Base-by-base conservation (phyloP, 2,888 invertebrate genomes). In the Eristalis arbustorum region DNA sequence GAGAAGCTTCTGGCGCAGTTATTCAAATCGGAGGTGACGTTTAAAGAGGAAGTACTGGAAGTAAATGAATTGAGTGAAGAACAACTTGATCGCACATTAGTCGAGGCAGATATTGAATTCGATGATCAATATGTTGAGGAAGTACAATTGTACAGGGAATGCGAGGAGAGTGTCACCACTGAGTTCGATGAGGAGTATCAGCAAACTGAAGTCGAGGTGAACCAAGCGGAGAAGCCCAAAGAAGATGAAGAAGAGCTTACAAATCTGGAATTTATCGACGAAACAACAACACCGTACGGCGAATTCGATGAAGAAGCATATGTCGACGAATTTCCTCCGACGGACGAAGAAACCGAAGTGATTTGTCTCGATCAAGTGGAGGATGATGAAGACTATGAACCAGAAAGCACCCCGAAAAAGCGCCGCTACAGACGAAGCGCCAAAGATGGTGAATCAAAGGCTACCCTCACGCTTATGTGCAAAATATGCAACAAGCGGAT, bases 401-500 rank as follows among this genome's bases (percentile, higher is more conserved):
- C 28, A 13, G 83, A 72, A 28, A 49, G 11, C 0, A 37, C 23
- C 4, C 71, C 75, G 2, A 87, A 83, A 11, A 83, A 76, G 18
- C 66, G 75, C 14, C 82, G 82, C 1, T 79, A 67, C 62, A 72
- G 77, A 1, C 81, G 82, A 3, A 25, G 28, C 0, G 59, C 66
- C n/a, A 85, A 85, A 10, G 77, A 82, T 13, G 77, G 82, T 23
- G 78, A 87, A 22, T 56, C 62, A 14, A 87, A 79, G 28, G n/a
- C 67, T 0, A 22, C 83, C 1, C 37, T 68, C 0, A 87, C 87
- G 1, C 23, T 87, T 6, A 83, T 87, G 82, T 87, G 87, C 23
- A 87, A 87, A 31, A 79, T 87, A 23, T 87, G 87, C 57, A 87
- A 87, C 13, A 87, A 87, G 13, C 87, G 87, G 22, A 83, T 87